Evolutionary conservation across 2,888 invertebrate genomes (phyloP).

Genomic region (Archips crataeganus): DNA sequence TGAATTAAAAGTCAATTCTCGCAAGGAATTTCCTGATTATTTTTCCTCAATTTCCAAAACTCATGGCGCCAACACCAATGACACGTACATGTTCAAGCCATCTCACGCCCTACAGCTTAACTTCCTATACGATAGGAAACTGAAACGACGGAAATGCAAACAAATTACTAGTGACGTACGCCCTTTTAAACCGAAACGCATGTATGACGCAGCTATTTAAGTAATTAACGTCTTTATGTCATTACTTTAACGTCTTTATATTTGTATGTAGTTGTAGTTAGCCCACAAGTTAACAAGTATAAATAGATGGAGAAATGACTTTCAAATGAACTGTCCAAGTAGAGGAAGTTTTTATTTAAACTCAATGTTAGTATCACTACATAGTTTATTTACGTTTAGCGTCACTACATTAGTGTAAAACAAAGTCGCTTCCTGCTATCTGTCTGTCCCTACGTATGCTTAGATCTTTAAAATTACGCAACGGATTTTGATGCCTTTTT

Average conservation of each 20-base stretch:
- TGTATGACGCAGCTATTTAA: slow-evolving; percentile 23
- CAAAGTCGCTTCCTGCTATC: no score
- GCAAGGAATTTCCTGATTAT: no score
- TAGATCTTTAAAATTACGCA: no score
- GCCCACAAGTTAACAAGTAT: neutral
- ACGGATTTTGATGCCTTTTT: no score
- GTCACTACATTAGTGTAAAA: no score
- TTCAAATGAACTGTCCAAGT: no score
- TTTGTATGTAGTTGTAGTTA: slow-evolving; percentile 35
- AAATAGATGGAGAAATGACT: no score
- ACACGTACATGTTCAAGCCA: slow-evolving; percentile 30
- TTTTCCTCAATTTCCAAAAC: slow-evolving; percentile 18
- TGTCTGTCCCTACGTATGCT: no score
- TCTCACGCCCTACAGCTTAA: slow-evolving; percentile 29
- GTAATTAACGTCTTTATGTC: slow-evolving; percentile 39
- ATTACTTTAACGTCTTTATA: slow-evolving; percentile 19
- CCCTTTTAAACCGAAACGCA: slow-evolving; percentile 2
- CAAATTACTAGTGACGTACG: neutral
- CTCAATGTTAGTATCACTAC: no score
- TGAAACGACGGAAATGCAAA: slow-evolving; percentile 10
- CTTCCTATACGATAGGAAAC: neutral
- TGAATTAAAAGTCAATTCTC: no score
- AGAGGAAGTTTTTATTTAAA: no score
- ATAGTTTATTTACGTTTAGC: no score
- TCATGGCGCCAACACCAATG: slow-evolving; percentile 35